These are phyloP conservation scores for Pyrocoelia pectoralis DNA, from an alignment of 2,888 invertebrate species.

Conservation along the genomic window DNA sequence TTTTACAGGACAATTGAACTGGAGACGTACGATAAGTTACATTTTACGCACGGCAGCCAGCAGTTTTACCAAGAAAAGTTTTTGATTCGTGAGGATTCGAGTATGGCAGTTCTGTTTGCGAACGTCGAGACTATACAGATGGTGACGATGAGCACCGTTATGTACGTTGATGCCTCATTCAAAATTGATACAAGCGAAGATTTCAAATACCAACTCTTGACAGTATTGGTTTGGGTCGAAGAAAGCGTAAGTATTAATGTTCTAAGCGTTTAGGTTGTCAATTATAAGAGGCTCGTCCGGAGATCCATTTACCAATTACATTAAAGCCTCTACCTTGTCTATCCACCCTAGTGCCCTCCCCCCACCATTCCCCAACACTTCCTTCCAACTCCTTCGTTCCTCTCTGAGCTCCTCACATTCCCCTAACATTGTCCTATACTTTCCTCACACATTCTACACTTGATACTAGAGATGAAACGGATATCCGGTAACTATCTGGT, in stretches of 20 bases:
- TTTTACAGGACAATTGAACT: slow-evolving; percentile 50
- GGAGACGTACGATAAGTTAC: slow-evolving; percentile 50
- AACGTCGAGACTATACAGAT: slow-evolving; percentile 48
- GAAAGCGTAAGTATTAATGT: slow-evolving; percentile 53
- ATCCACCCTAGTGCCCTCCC: too few species aligned
- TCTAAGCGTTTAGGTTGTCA: too few species aligned
- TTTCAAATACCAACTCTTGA: slow-evolving; percentile 54
- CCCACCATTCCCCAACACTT: too few species aligned
- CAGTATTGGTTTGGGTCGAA: slow-evolving; percentile 53
- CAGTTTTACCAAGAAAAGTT: slow-evolving; percentile 69
- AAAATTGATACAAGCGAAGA: slow-evolving; percentile 51
- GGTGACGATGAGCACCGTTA: slow-evolving; percentile 49
- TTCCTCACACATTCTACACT: too few species aligned
- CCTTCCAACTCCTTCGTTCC: too few species aligned
- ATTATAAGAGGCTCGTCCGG: too few species aligned
- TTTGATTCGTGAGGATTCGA: slow-evolving; percentile 62
- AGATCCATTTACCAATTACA: too few species aligned
- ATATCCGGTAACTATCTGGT: too few species aligned
- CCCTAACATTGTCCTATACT: too few species aligned
- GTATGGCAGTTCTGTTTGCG: slow-evolving; percentile 52
- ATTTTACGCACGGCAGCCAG: slow-evolving; percentile 50
- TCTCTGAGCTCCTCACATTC: too few species aligned
- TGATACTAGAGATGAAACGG: too few species aligned
- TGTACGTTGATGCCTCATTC: slow-evolving; percentile 57
- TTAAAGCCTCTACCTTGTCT: too few species aligned